Base-by-base conservation (phyloP, 2,113 vertebrate genomes). In the Planiliza haematocheilus region DNA sequence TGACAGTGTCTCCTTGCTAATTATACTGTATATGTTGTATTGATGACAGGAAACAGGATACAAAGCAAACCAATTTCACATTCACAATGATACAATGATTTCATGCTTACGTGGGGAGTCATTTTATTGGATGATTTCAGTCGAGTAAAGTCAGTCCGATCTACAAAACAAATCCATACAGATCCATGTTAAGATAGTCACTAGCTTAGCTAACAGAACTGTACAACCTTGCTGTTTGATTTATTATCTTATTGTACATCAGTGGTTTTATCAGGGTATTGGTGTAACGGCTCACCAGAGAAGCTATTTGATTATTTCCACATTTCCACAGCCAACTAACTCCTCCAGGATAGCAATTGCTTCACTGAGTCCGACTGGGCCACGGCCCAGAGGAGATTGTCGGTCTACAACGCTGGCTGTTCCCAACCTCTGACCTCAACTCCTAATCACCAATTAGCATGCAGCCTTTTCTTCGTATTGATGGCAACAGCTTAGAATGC, bases 381-480 rank as follows among this genome's bases (percentile, higher is more conserved):
- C 67, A 70, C 34, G 53, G 58, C 82, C 89, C 76, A 38, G 41
- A 85, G 71, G 72, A 80, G 56, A 81, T 34, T 72, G 83, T 60
- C 61, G 77, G 52, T 67, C 67, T 43, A 49, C 72, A 70, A 42
- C 38, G 45, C 24, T 24, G 58, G 64, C 65, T 79, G 56, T 36
- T 24, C 50, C 70, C 61, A 37, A 87, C 85, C 89, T 82, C 46
- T 81, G 76, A 85, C 89, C 85, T 72, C 55, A 37, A 39, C 79
- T 62, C 46, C 73, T 88, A 87, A 91, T 89, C 78, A 87, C 60
- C 82, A 86, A 88, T 91, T 89, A 91, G 60, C 76, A 91, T 85
- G 84, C 84, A 88, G 81, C 57, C 45, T 71, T 86, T 79, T 67
- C 66, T 74, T 48, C 77, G 80, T 82, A 87, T 79, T 85, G 86